Base-by-base conservation (phyloP, 2,797 vertebrate species). In the Phalloptychus januarius region DNA sequence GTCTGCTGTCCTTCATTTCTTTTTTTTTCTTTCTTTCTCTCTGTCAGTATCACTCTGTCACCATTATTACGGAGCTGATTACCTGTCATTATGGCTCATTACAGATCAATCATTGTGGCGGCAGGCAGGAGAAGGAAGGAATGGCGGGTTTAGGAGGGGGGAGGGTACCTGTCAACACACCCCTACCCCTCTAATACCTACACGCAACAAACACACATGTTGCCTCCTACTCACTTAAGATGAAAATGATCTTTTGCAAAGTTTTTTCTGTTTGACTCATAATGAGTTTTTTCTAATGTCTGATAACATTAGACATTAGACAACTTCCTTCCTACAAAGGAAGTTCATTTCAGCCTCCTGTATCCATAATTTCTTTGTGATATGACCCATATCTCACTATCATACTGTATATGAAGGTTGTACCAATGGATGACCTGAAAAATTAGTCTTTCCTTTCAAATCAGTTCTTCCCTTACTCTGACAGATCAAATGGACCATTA, bases 71-170 rank as follows among this genome's bases (percentile, higher is more conserved):
- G 88, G 88, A 83, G 77, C 87, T 94, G 91, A 95, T 95, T 96
- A 93, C 92, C 91, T 92, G 92, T 95, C 93, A 94, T 95, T 93
- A 94, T 91, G 91, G 83, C 91, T 94, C 89, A 93, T 95, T 94
- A 92, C 91, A 87, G 93, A 90, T 86, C 89, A 89, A 90, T 93
- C 88, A 94, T 86, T 79, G 80, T 93, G 95, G 92, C 90, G 92
- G 92, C 93, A 92, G 86, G 87, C 79, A 69, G 87, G 87, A 84
- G 87, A 80, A 61, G 58, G 75, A 52, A 56, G 69, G 63, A 71
- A 78, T 78, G 83, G 11, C 5, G 38, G 72, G 50, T 20, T 28
- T 7, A 46, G 73, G 82, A 82, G 85, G 48, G 75, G 65, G 78
- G 72, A 80, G 74, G 75, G 13, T 87, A 89, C 84, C 90, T 94